Percentiles rank a stretch among this genome's conserved stretches.
phyloP scores from a whole-genome alignment of 2,113 vertebrate genomes.

The Plectropomus leopardus region DNA sequence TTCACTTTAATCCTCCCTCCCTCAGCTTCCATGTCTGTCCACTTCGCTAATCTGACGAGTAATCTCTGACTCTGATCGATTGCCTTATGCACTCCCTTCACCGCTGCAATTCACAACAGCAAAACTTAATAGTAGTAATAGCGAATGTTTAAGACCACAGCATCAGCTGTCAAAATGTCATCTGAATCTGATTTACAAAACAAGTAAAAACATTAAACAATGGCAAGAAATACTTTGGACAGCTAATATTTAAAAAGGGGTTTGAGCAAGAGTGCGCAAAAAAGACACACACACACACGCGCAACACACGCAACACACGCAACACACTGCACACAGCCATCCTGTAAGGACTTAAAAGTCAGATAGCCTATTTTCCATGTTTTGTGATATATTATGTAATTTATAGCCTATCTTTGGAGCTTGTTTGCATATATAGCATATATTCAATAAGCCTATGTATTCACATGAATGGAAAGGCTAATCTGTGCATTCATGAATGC shows the following conservation, averaged over 20 bases:
- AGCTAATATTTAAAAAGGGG: not conserved
- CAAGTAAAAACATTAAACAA: not conserved
- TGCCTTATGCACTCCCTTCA: conserved; percentile 41
- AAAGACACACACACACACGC: too few relatives aligned
- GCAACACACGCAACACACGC: not conserved
- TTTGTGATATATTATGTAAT: conserved; percentile 30
- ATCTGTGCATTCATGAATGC: conserved; percentile 32
- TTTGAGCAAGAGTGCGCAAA: not conserved
- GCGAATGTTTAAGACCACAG: not conserved
- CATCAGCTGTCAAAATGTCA: not conserved
- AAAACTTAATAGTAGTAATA: conserved; percentile 22
- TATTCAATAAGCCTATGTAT: conserved; percentile 45
- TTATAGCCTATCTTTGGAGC: conserved; percentile 25
- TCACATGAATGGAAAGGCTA: conserved; percentile 46
- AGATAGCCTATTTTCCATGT: not conserved
- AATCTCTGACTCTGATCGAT: conserved; percentile 60
- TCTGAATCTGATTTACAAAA: conserved; percentile 14
- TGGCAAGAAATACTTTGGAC: not conserved
- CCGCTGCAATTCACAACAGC: not conserved
- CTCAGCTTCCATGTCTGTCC: conserved; percentile 11
- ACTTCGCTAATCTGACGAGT: conserved; percentile 45
- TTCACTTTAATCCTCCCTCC: conserved; percentile 32
- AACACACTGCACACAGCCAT: not conserved
- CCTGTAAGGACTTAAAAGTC: not conserved
- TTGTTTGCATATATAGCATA: conserved; percentile 26